Percentiles rank a stretch among this genome's conserved stretches.
These are phyloP conservation scores for Pectinophora gossypiella DNA, from an alignment of 1,140 invertebrate genomes.

Conservation along the genomic window DNA sequence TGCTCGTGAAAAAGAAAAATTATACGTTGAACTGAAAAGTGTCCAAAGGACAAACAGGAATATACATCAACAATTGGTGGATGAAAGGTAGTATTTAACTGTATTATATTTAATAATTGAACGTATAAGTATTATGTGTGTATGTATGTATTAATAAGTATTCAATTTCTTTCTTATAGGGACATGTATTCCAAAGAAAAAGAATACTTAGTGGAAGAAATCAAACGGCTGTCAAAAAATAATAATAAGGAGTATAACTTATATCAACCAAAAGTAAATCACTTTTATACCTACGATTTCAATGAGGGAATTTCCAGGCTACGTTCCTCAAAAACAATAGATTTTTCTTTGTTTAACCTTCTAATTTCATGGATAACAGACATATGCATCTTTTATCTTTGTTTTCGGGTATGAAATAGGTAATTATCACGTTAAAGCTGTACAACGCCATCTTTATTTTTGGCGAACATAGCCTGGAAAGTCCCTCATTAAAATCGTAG, in stretches of 20 bases:
- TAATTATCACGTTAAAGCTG: too few relatives aligned
- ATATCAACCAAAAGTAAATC: neutral
- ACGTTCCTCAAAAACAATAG: too few relatives aligned
- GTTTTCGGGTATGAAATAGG: too few relatives aligned
- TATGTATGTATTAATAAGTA: neutral
- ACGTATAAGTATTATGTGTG: too few relatives aligned
- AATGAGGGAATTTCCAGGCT: too few relatives aligned
- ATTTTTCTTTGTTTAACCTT: too few relatives aligned
- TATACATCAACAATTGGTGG: conserved; percentile 25
- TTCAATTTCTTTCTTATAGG: conserved; percentile 14
- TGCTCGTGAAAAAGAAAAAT: conserved; percentile 33
- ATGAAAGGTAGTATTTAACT: conserved; percentile 32
- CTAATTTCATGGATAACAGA: too few relatives aligned
- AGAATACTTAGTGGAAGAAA: conserved; percentile 24
- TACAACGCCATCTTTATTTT: too few relatives aligned
- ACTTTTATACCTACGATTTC: neutral
- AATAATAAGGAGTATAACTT: conserved; percentile 2
- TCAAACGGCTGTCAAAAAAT: conserved; percentile 21
- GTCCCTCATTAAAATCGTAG: too few relatives aligned
- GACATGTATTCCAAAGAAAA: conserved; percentile 33
- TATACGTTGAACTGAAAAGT: conserved; percentile 27
- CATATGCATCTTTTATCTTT: too few relatives aligned
- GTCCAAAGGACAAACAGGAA: conserved; percentile 25
- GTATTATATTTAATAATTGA: too few relatives aligned
- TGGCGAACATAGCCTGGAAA: too few relatives aligned